These are phyloP conservation scores for Parnassius orleans DNA, from an alignment of 2,888 invertebrate genomes.

Conservation along the genomic window DNA sequence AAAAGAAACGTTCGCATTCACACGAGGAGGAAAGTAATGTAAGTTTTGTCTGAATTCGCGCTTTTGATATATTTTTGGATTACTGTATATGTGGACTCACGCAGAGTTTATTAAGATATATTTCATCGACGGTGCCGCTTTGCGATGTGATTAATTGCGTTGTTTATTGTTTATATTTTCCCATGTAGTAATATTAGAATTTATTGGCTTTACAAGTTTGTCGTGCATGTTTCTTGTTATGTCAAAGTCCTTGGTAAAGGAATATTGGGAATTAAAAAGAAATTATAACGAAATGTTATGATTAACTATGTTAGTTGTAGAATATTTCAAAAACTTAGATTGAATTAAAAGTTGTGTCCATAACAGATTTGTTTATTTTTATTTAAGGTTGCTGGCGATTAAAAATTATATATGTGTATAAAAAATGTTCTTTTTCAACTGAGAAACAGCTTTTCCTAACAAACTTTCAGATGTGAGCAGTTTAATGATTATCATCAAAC, in stretches of 20 bases:
- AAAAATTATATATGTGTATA: no score
- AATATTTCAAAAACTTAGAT: no score
- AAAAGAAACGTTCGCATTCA: conserved; percentile 53
- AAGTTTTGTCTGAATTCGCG: conserved; percentile 63
- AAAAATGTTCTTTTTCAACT: no score
- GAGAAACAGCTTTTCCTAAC: no score
- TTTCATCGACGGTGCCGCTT: conserved; percentile 33
- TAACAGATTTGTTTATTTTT: no score
- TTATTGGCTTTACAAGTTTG: not conserved
- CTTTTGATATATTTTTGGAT: conserved; percentile 50
- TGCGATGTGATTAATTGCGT: conserved; percentile 30
- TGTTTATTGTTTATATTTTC: not conserved
- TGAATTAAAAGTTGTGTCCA: no score
- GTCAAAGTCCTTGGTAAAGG: not conserved
- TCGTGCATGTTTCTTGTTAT: not conserved
- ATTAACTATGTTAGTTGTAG: no score
- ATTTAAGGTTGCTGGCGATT: no score
- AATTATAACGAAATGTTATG: no score
- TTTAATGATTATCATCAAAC: no score
- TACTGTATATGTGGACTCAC: conserved; percentile 48
- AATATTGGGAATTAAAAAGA: conserved; percentile 1
- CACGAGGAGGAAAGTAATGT: conserved; percentile 53
- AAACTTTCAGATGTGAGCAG: no score
- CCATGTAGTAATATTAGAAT: no score
- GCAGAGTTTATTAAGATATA: conserved; percentile 50